Evolutionary conservation across 2,888 invertebrate genomes (phyloP).

Genomic region (Notodonta ziczac): DNA sequence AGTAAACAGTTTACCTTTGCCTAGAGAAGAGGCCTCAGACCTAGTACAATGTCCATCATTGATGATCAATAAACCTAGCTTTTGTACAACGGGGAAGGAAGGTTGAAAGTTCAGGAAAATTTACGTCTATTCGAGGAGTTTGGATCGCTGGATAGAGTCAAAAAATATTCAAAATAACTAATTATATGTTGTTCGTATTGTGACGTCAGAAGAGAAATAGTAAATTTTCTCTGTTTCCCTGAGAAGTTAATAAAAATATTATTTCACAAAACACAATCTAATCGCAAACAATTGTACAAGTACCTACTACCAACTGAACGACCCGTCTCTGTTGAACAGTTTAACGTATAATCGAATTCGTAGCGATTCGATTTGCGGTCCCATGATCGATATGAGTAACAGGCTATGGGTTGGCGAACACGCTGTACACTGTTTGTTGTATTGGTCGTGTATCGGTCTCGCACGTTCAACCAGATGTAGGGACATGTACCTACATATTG

Average conservation of each 20-base stretch:
- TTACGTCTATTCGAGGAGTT: no score
- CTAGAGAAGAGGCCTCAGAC: slow-evolving; percentile 23
- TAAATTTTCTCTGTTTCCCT: no score
- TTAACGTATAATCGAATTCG: slow-evolving; percentile 2
- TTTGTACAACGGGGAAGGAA: no score
- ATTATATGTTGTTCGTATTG: no score
- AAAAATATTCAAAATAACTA: no score
- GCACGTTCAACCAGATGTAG: slow-evolving; percentile 20
- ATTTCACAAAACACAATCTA: neutral
- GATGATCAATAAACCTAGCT: neutral
- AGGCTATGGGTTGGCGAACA: slow-evolving; percentile 1
- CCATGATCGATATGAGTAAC: slow-evolving; percentile 22
- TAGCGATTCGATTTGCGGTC: slow-evolving; percentile 11
- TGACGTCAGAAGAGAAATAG: no score
- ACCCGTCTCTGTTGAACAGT: neutral
- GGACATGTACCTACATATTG: neutral
- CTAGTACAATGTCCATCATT: slow-evolving; percentile 5
- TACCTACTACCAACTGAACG: neutral
- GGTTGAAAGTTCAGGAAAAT: no score
- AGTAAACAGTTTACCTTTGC: slow-evolving; percentile 1
- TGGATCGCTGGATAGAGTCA: no score
- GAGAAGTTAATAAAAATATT: neutral
- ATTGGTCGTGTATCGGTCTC: slow-evolving; percentile 10
- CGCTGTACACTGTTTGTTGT: slow-evolving; percentile 12
- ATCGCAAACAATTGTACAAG: neutral